Base-by-base conservation (phyloP, 2,113 vertebrate genomes). In the Dendrocopos noguchii region DNA sequence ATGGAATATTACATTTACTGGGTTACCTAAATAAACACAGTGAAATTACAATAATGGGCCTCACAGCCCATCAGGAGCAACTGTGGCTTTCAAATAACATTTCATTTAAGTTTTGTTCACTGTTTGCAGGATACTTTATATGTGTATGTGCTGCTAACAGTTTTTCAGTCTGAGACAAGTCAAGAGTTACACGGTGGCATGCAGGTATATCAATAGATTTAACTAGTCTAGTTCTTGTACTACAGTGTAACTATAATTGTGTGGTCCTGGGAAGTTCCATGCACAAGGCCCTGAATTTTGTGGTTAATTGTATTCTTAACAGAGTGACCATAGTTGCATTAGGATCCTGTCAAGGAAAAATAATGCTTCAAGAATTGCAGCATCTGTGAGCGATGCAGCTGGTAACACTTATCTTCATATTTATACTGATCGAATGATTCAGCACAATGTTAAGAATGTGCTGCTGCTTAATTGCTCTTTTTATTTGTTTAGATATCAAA, bases 101-200 rank as follows among this genome's bases (percentile, higher is more conserved):
- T 84, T 87, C 46, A 14, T 47, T 67, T 47, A 78, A 27, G 9
- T 22, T 71, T 80, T 64, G 22, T 75, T 71, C 80, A 4, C 19
- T 84, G 29, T 93, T 89, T 63, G 24, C n/a, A 28, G 19, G 53
- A 44, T 66, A 12, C 12, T 79, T 68, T 4, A 3, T 36, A 13
- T 34, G 42, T 36, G 24, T 57, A 13, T 11, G 25, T 85, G 28
- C n/a, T 73, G 29, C 61, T 80, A 67, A 16, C 3, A 10, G 25
- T 52, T 76, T 65, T n/a, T 66, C 59, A 25, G 12, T 31, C 29
- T 59, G 57, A 82, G 39, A 19, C 36, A 27, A 8, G 57, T 67
- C 0, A 0, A 44, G 21, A 31, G 64, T 91, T 60, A 66, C 19
- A 7, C 0, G 0, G 24, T 24, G n/a, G 86, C 78, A 31, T 75